Evolutionary conservation across 2,797 vertebrate species (phyloP).

Genomic region (Pangasius macronema): DNA sequence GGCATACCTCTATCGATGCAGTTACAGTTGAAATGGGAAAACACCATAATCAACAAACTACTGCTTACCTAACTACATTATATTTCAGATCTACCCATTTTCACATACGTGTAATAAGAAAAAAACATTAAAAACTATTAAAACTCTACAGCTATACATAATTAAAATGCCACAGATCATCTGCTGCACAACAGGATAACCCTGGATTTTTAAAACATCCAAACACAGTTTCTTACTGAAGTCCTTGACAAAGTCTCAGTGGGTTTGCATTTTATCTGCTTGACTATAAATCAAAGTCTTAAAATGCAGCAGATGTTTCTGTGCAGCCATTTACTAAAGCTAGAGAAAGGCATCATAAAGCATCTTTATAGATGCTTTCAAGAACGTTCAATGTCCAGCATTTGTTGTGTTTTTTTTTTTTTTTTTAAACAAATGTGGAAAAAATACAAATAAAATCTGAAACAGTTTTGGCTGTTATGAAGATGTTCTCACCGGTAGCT

Average conservation of each 20-base stretch:
- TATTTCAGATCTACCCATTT: not conserved
- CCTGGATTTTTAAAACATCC: not conserved
- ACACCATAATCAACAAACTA: not conserved
- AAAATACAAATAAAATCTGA: not conserved
- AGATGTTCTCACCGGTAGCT: conserved; percentile 84
- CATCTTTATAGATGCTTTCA: conserved; percentile 10
- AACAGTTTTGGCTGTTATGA: not conserved
- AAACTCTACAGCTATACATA: not conserved
- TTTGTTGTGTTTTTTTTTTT: not conserved
- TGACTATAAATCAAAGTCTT: conserved; percentile 44
- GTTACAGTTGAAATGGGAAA: not conserved
- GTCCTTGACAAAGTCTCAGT: conserved; percentile 7
- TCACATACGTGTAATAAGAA: not conserved
- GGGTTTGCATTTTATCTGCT: conserved; percentile 40
- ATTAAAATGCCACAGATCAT: not conserved
- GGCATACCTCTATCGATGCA: conserved; percentile 81
- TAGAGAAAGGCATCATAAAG: conserved; percentile 43
- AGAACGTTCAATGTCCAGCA: not conserved
- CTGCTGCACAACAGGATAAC: not conserved
- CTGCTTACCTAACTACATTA: not conserved
- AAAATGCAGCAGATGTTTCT: conserved; percentile 36
- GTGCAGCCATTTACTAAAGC: conserved; percentile 31
- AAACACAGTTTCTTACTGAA: not conserved
- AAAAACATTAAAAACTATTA: not conserved
- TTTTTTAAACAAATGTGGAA: not conserved